Base-by-base conservation (phyloP, 2,113 vertebrate genomes). In the Danio rerio region DNA sequence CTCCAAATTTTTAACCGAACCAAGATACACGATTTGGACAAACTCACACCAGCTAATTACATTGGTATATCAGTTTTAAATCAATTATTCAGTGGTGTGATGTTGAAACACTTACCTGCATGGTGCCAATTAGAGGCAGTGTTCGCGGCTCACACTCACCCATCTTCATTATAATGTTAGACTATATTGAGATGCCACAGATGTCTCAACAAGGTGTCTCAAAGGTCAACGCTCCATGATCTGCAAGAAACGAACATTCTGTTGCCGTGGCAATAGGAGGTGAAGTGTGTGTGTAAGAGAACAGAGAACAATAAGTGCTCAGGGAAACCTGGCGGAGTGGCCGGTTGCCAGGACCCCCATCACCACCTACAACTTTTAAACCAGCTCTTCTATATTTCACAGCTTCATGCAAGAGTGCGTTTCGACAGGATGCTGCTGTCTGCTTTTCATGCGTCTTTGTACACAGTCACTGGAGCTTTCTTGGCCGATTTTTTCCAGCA, bases 121-220 rank as follows among this genome's bases (percentile, higher is more conserved):
- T 72, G 78, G 72, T 70, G 85, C 81, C 82, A 81, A 86, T 86
- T 86, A 86, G 66, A 69, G 58, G 63, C 40, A 71, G 73, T 11
- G 65, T 42, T 83, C 76, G 47, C 71, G 74, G 59, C 75, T 42
- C 70, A 62, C 73, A 1, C 76, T 72, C 49, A 77, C 77, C 62
- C 80, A 62, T 55, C 75, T 77, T 83, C 71, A 58, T 84, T 61
- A 72, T 7, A 63, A 56, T 6, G 68, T 83, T n/a, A 50, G 59
- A 66, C 65, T 63, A 52, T 31, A 45, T 80, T 20, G 61, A 79
- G 65, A 79, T 20, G 50, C 49, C 16, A 79, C 49, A 66, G 77
- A 79, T 66, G 15, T 68, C 31, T 79, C 77, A 79, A 15, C 21
- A 55, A 79, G 62, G 49, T 79, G 49, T 79, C 77, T 66, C 77